Conservation (phyloP, 2,113 vertebrate species). For the Gymnobelideus leadbeateri region DNA sequence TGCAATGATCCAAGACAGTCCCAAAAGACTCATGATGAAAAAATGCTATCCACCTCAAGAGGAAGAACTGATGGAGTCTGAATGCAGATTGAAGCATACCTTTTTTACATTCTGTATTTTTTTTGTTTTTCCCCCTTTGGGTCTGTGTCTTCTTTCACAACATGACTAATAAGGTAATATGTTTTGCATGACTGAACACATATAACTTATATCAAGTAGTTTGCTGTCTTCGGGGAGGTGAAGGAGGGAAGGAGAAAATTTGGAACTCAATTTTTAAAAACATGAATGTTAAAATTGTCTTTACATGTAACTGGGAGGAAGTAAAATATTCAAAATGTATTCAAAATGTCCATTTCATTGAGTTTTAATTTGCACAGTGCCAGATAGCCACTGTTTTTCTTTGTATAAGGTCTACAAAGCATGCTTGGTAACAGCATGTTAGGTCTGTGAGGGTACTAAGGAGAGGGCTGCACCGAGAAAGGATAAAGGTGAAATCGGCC, state of each 20-base stretch:
- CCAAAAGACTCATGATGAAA: neutral
- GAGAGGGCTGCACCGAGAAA: conserved; percentile 7
- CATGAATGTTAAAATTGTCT: neutral
- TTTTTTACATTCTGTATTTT: neutral
- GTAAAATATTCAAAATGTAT: neutral
- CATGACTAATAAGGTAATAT: neutral
- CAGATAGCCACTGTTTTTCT: neutral
- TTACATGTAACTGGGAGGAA: neutral
- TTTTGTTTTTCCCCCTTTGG: too few species aligned
- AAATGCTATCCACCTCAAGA: neutral
- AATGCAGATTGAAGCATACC: neutral
- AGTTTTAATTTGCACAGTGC: neutral
- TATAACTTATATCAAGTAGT: neutral
- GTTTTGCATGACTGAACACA: neutral
- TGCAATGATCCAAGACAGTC: neutral
- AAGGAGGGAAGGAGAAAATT: neutral
- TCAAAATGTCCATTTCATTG: neutral
- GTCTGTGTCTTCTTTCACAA: neutral
- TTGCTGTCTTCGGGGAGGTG: neutral
- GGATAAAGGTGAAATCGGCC: conserved; percentile 36
- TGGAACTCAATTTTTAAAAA: neutral
- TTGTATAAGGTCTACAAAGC: neutral
- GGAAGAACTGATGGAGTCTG: neutral
- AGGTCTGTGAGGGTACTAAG: conserved; percentile 34
- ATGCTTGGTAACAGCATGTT: neutral